Evolutionary conservation across 2,113 vertebrate genomes (phyloP).

Genomic region (Lamprotornis superbus): DNA sequence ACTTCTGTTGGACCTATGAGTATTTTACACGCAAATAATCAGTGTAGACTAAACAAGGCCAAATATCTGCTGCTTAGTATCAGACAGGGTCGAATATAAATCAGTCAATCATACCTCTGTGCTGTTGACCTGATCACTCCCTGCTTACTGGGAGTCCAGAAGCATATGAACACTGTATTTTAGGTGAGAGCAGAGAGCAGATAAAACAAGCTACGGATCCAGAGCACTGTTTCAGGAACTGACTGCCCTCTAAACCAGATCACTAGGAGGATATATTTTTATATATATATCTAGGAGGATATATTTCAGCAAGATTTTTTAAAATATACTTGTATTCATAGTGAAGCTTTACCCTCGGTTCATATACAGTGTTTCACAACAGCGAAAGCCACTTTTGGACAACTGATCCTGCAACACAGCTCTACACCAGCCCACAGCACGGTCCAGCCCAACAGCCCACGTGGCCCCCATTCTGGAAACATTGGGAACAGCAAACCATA

Average conservation of each 20-base stretch:
- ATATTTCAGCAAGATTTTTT: neutral
- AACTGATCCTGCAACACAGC: neutral
- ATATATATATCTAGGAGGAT: neutral
- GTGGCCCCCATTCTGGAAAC: rapidly evolving
- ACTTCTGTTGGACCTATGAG: neutral
- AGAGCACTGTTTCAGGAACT: rapidly evolving
- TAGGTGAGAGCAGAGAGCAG: neutral
- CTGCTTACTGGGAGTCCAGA: neutral
- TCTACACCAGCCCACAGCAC: neutral
- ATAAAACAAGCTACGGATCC: neutral
- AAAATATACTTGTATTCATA: neutral
- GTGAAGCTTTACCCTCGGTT: neutral
- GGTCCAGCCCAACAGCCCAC: neutral
- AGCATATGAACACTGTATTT: neutral
- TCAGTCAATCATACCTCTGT: neutral
- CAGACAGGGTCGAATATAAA: neutral
- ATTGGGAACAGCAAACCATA: neutral
- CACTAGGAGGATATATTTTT: neutral
- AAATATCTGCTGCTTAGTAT: neutral
- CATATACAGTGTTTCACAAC: neutral
- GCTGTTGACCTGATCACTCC: neutral
- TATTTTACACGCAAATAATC: neutral
- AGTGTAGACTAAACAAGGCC: neutral
- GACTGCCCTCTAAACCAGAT: neutral
- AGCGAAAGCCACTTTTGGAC: neutral